phyloP scores from a whole-genome alignment of 2,113 vertebrate genomes.

The Cercopithecus mona region DNA sequence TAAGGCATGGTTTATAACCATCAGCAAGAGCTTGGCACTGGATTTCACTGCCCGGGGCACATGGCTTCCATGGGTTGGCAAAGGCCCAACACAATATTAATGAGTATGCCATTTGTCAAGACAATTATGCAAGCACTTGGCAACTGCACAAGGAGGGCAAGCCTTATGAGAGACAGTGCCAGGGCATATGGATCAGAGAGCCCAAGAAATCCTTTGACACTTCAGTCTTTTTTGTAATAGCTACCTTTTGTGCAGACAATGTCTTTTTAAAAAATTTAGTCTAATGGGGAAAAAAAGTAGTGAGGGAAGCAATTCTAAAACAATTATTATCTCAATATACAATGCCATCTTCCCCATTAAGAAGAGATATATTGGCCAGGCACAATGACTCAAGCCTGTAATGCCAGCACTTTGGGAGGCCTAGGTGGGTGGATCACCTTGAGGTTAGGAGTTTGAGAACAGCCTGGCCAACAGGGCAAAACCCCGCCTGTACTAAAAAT shows the following conservation, averaged over 20 bases:
- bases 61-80: constrained; percentile 72
- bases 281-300: background rate
- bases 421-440: too few relatives aligned
- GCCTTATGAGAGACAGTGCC: constrained; percentile 37
- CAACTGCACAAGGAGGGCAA: constrained; percentile 66
- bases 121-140: constrained; percentile 79
- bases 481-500: too few relatives aligned
- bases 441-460: too few relatives aligned
- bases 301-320: constrained; percentile 14
- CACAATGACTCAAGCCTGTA: too few relatives aligned
- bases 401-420: too few relatives aligned
- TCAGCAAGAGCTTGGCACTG: constrained; percentile 72
- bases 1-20: constrained; percentile 75
- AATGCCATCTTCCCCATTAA: background rate
- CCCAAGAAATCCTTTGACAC: background rate
- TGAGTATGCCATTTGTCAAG: constrained; percentile 79
- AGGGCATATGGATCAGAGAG: background rate
- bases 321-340: constrained; percentile 38
- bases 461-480: too few relatives aligned
- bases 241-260: constrained; percentile 11
- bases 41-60: constrained; percentile 76
- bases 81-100: constrained; percentile 80
- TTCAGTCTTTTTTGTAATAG: background rate
- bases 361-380: background rate
- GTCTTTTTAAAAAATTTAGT: constrained; percentile 21